Conservation (phyloP, 2,113 vertebrate genomes). For the Paracyprichromis sp. region DNA sequence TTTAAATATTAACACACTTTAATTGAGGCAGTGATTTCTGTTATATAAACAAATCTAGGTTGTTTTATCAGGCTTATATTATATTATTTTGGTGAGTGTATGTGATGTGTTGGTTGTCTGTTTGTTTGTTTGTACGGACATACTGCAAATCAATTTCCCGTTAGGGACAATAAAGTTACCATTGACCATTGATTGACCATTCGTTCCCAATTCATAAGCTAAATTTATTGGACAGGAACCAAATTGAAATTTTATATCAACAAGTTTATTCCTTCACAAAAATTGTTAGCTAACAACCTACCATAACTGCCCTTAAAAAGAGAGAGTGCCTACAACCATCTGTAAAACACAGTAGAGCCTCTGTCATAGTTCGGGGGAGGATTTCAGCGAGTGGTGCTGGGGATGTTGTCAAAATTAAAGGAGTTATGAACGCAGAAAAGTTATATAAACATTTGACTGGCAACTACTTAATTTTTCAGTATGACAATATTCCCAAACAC, state of each 20-base stretch:
- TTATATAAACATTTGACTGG: not conserved
- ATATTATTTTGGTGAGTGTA: too few relatives aligned
- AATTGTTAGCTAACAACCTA: not conserved
- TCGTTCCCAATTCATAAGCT: not conserved
- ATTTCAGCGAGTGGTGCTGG: not conserved
- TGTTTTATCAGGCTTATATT: too few relatives aligned
- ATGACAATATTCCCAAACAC: not conserved
- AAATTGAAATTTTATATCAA: not conserved
- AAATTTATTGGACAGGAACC: not conserved
- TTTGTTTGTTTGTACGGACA: too few relatives aligned
- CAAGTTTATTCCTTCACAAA: not conserved
- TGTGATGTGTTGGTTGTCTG: too few relatives aligned
- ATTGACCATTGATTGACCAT: too few relatives aligned
- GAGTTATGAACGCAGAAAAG: not conserved
- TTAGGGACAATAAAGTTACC: too few relatives aligned
- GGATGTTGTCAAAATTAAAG: not conserved
- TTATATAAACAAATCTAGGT: not conserved
- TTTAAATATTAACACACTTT: not conserved
- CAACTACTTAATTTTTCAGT: not conserved
- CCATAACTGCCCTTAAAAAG: not conserved
- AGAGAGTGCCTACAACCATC: not conserved
- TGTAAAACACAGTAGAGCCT: not conserved
- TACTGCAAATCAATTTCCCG: too few relatives aligned
- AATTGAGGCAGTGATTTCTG: not conserved
- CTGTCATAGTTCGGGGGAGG: not conserved